Evolutionary conservation across 2,113 vertebrate species (phyloP).

Genomic region (Saimiri boliviensis): DNA sequence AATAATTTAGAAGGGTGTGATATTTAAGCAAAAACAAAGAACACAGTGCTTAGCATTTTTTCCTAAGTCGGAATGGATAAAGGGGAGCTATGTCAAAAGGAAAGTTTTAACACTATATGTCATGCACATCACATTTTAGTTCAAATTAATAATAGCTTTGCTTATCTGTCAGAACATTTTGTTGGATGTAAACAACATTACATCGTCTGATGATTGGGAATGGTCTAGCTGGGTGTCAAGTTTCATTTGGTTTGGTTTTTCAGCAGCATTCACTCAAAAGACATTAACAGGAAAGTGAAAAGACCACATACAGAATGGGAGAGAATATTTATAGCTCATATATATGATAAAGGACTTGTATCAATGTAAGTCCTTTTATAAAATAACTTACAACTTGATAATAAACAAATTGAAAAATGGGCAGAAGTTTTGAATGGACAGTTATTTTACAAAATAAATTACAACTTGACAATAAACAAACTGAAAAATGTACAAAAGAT

Average conservation of each 20-base stretch:
- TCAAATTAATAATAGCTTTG: conserved; percentile 41
- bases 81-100: neutral
- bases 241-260: conserved; percentile 53
- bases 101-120: neutral
- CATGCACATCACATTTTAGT: neutral
- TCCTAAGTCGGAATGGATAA: neutral
- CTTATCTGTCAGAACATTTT: conserved; percentile 49
- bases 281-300: neutral
- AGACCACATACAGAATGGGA: neutral
- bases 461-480: neutral
- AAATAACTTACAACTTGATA: neutral
- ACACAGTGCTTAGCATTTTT: neutral
- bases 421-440: neutral
- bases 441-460: neutral
- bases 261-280: neutral
- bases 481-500: neutral
- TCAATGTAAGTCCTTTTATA: neutral
- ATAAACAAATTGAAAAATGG: neutral
- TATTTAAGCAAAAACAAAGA: conserved; percentile 44
- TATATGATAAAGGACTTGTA: neutral
- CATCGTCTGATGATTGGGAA: conserved; percentile 33
- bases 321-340: neutral
- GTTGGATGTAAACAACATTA: conserved; percentile 67
- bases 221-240: conserved; percentile 56
- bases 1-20: neutral